Base-by-base conservation (phyloP, 1,140 invertebrate species). In the Apis laboriosa region DNA sequence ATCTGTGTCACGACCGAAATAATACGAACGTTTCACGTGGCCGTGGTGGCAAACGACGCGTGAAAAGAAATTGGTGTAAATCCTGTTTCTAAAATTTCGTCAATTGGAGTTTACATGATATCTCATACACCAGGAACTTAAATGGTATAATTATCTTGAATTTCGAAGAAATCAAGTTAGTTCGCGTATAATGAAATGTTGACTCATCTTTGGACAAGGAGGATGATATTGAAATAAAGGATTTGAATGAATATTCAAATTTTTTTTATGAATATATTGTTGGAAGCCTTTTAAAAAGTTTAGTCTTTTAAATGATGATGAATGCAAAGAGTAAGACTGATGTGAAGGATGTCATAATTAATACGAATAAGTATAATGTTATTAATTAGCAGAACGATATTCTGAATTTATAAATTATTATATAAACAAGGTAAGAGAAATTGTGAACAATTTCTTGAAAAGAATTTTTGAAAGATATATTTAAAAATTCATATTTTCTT, bases 1-100 rank as follows among this genome's bases (percentile, higher is more conserved):
- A 87, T 80, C 55, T 87, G 43, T 87, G 86, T 84, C 86, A 76
- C 66, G 86, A 87, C 84, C 76, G 80, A 87, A 87, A 87, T 87
- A 86, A 66, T 77, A 84, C 76, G 72, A 75, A 70, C 64, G 84
- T 84, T 77, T 60, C 64, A 13, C 63, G 34, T 8, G 28, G 49
- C 55, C 21, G 63, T 68, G 84, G 68, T 81, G 83, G 83, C 55
- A 83, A 60, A 49, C 64, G 13, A 24, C 19, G 34, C 34, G 63
- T 24, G 63, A 43, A 78, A 64, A 34, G 15, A 51, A 72, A 73
- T 60, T 21, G 43, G 68, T 11, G 15, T 21, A 17, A 9, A 11
- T 11, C 58, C n/a, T 15, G 21, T 77, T 64, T 71, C 74, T 24
- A 83, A 78, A 79, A 70, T 66, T 82, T 55, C 12, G 3, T 51